Evolutionary conservation across 2,888 invertebrate species (phyloP), one percentile per base, ranked within the genome.

Genomic region (Drosophila percnosoma): DNA sequence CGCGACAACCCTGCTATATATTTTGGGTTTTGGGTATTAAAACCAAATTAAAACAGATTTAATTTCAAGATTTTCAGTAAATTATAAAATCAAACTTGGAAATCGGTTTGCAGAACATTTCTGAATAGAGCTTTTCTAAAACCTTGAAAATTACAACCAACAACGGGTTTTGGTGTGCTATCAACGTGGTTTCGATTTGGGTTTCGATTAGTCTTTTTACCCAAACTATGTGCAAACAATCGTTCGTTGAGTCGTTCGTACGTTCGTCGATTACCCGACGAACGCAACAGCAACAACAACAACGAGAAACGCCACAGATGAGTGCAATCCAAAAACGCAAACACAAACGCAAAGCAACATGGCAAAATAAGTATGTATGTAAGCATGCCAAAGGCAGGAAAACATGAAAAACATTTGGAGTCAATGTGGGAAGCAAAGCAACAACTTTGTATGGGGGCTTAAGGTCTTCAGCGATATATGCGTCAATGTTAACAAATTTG

Each of bases 171-270:
- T 58, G 2, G 48, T n/a, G 8, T 42, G 63, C 11, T 38, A 27
- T 54, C 3, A 38, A 21, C 13, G 40, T 45, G 66, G 27, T 61
- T 57, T 51, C 53, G 68, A 68, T 69, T 65, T 75, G 40, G 31
- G 54, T 60, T 82, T 73, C 53, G 51, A 66, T 88, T 29, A 21
- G 62, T 86, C 80, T 80, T 86, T 86, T 80, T 72, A 60, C 31
- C 71, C 57, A 75, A 70, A 71, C 70, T 67, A 69, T 77, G 64
- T 60, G 74, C 27, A 53, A 49, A 62, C 65, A 59, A 65, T 62
- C 67, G 66, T n/a, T 45, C 49, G 38, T 65, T 71, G 45, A 31
- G 61, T 55, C 42, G 54, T n/a, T 53, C 34, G 49, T 49, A 42
- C 71, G 68, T 55, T 68, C 36, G 69, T 55, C 34, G 52, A 49